phyloP scores from a whole-genome alignment of 1,140 invertebrate species.

The Drosophila subobscura region DNA sequence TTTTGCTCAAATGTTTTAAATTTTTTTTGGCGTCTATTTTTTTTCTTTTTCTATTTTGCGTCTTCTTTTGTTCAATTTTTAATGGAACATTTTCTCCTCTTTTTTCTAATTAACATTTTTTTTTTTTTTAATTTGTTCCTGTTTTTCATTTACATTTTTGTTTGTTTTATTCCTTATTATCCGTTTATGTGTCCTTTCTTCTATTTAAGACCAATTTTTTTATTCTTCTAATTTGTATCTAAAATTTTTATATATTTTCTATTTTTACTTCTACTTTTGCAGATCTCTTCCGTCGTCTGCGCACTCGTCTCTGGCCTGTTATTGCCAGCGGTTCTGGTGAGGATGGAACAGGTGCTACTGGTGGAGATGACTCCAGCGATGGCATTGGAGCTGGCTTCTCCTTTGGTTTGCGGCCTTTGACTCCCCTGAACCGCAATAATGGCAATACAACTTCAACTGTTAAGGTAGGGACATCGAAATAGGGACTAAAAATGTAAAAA shows the following conservation, averaged over 20 bases:
- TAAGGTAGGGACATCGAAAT: slow-evolving; percentile 51
- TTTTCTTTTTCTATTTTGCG: too few species aligned
- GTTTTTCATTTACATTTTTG: too few species aligned
- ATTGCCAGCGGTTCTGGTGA: slow-evolving; percentile 28
- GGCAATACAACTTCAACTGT: slow-evolving; percentile 75
- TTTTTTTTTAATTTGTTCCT: too few species aligned
- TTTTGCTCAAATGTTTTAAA: too few species aligned
- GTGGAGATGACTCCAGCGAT: slow-evolving; percentile 32
- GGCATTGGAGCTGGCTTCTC: slow-evolving; percentile 30
- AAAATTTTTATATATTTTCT: slow-evolving; percentile 6
- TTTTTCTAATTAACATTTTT: too few species aligned
- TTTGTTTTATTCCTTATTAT: too few species aligned
- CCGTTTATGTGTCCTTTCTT: too few species aligned
- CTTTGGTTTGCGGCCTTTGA: slow-evolving; percentile 42
- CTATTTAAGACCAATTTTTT: slow-evolving; percentile 1
- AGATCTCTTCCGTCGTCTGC: slow-evolving; percentile 76
- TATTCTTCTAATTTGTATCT: neutral
- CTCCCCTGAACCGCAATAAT: slow-evolving; percentile 45
- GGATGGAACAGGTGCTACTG: slow-evolving; percentile 9
- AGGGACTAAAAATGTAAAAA: too few species aligned
- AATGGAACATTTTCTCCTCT: too few species aligned
- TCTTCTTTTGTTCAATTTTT: too few species aligned
- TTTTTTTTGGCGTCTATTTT: too few species aligned
- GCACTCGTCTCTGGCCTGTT: slow-evolving; percentile 61
- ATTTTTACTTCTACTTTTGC: slow-evolving; percentile 7